Evolutionary conservation across 2,888 invertebrate species (phyloP).

Genomic region (Ceratothoa steindachneri): DNA sequence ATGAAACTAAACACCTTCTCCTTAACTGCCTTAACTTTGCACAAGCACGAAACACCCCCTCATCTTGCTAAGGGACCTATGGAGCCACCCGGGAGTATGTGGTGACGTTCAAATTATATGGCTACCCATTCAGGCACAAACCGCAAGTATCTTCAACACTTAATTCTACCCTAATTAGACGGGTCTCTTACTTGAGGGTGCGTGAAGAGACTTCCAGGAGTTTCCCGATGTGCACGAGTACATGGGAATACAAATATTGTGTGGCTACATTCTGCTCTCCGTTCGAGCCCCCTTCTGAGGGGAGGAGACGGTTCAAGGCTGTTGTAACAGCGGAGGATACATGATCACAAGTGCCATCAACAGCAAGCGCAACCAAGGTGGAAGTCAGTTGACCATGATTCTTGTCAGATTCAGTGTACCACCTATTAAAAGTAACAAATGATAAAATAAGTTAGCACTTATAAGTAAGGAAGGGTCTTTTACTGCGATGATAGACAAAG

Average conservation of each 20-base stretch:
- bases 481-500: not conserved
- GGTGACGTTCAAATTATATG: too few species aligned
- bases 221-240: slow-evolving; percentile 33
- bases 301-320: slow-evolving; percentile 4
- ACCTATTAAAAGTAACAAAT: slow-evolving; percentile 52
- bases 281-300: not conserved
- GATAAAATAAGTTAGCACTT: not conserved
- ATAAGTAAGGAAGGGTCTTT: not conserved
- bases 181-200: too few species aligned
- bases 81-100: too few species aligned
- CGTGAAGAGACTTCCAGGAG: slow-evolving; percentile 36
- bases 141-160: too few species aligned
- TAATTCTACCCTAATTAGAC: too few species aligned
- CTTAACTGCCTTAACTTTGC: too few species aligned
- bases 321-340: slow-evolving; percentile 52
- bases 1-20: too few species aligned
- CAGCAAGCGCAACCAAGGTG: slow-evolving; percentile 69
- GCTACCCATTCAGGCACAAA: too few species aligned
- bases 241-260: slow-evolving; percentile 26
- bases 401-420: slow-evolving; percentile 62
- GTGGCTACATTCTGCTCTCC: slow-evolving; percentile 9
- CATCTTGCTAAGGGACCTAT: too few species aligned
- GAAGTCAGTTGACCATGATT: slow-evolving; percentile 64
- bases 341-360: slow-evolving; percentile 72
- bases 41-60: too few species aligned